Conservation (phyloP, 1,140 invertebrate species). For the Penaeus indicus region DNA sequence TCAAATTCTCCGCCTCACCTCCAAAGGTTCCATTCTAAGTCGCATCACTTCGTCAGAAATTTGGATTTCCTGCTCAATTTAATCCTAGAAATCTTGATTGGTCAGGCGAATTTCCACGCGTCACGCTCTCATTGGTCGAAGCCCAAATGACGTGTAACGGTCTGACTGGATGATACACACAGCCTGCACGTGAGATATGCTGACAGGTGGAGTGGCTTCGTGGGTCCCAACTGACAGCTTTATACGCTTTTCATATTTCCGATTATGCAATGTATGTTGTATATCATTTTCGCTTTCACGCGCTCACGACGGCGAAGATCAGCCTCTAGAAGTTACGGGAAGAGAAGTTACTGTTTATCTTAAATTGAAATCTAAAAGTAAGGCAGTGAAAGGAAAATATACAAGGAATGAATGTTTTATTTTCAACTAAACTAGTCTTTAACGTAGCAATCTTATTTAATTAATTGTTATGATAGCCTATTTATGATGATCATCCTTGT, state of each 20-base stretch:
- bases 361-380: conserved; percentile 1
- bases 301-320: background rate
- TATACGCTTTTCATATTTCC: conserved; percentile 46
- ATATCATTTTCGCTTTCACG: conserved; percentile 46
- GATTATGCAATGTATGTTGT: conserved; percentile 23
- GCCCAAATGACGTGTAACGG: conserved; percentile 35
- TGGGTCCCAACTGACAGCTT: conserved; percentile 35
- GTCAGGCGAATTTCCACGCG: conserved; percentile 41
- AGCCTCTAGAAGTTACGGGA: background rate
- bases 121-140: conserved; percentile 43
- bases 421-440: no score
- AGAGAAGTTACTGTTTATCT: background rate
- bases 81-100: conserved; percentile 44
- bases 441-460: no score
- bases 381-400: no score
- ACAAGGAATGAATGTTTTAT: no score
- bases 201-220: conserved; percentile 31
- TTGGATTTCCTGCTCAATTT: conserved; percentile 49
- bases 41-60: conserved; percentile 35
- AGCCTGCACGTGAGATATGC: conserved; percentile 36
- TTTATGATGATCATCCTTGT: no score
- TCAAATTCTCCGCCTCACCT: background rate
- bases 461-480: no score
- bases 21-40: background rate
- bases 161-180: conserved; percentile 36